Evolutionary conservation across 2,797 vertebrate species (phyloP).

Genomic region (Philypnodon macrostomus): DNA sequence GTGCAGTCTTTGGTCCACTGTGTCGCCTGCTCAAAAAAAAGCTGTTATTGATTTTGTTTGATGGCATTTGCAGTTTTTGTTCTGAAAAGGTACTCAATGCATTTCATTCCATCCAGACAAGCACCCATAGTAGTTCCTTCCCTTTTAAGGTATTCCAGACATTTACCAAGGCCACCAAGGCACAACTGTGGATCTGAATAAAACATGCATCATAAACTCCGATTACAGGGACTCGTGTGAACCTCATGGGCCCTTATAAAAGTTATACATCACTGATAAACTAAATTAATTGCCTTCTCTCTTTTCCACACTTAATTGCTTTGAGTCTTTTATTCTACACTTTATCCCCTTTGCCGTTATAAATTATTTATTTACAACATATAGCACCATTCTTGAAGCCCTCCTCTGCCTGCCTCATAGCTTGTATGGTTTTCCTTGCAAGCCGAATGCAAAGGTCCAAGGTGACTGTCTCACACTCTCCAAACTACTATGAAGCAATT

Average conservation of each 20-base stretch:
- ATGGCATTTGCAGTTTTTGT: background rate
- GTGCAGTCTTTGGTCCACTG: too few relatives aligned
- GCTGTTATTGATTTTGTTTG: too few relatives aligned
- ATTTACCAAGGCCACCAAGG: slow-evolving; percentile 25
- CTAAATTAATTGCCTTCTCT: slow-evolving; percentile 56
- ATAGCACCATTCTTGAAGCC: slow-evolving; percentile 42
- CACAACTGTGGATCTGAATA: slow-evolving; percentile 35
- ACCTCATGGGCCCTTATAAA: slow-evolving; percentile 34
- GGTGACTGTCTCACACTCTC: slow-evolving; percentile 38
- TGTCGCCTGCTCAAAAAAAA: too few relatives aligned
- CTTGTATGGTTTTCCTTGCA: slow-evolving; percentile 11
- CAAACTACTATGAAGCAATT: slow-evolving; percentile 25
- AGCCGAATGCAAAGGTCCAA: slow-evolving; percentile 33
- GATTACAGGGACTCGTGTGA: slow-evolving; percentile 34
- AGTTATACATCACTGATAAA: slow-evolving; percentile 57
- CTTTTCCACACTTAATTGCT: slow-evolving; percentile 53
- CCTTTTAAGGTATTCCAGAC: slow-evolving; percentile 19
- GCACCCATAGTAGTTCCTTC: background rate
- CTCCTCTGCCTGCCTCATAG: background rate
- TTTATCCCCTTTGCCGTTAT: slow-evolving; percentile 31
- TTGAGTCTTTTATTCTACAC: slow-evolving; percentile 35
- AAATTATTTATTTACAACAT: slow-evolving; percentile 51
- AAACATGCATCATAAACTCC: slow-evolving; percentile 43
- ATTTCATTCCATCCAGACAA: background rate
- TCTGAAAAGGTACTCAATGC: background rate